These are phyloP conservation scores for Diplolepis rosae DNA, from an alignment of 2,888 invertebrate genomes.

Conservation along the genomic window DNA sequence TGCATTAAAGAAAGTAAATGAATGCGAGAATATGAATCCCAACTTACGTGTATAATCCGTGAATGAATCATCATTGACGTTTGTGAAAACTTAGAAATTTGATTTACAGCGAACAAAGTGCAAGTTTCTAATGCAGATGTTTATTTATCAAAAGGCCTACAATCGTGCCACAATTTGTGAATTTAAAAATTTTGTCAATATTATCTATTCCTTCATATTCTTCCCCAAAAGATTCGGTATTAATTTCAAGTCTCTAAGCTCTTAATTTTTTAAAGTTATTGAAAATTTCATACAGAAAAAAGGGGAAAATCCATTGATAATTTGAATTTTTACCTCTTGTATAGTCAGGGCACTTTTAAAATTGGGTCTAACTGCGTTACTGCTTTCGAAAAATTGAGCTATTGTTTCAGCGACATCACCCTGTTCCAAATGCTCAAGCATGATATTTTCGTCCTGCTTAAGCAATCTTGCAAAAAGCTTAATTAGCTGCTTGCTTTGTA, in stretches of 20 bases:
- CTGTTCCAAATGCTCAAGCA: constrained; percentile 90
- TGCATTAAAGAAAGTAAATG: not conserved
- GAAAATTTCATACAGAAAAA: too few relatives aligned
- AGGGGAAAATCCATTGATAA: too few relatives aligned
- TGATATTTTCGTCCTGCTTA: constrained; percentile 82
- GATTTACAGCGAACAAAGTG: not conserved
- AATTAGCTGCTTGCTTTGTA: constrained; percentile 92
- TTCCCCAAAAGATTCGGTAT: too few relatives aligned
- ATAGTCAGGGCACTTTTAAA: constrained; percentile 83
- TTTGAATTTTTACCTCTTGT: constrained; percentile 75
- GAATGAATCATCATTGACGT: too few relatives aligned
- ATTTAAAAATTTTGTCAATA: too few relatives aligned
- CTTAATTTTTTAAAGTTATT: too few relatives aligned
- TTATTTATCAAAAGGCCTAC: not conserved
- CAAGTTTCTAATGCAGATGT: not conserved
- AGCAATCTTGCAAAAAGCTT: constrained; percentile 92
- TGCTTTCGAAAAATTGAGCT: constrained; percentile 83
- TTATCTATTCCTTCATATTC: too few relatives aligned
- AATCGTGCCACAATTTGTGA: not conserved
- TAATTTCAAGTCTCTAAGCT: too few relatives aligned
- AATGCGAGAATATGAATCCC: not conserved
- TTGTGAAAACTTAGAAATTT: not conserved
- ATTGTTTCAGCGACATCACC: constrained; percentile 95
- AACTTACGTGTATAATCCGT: not conserved
- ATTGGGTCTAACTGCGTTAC: constrained; percentile 77